phyloP scores from a whole-genome alignment of 2,797 vertebrate genomes.

The Spizella passerina region DNA sequence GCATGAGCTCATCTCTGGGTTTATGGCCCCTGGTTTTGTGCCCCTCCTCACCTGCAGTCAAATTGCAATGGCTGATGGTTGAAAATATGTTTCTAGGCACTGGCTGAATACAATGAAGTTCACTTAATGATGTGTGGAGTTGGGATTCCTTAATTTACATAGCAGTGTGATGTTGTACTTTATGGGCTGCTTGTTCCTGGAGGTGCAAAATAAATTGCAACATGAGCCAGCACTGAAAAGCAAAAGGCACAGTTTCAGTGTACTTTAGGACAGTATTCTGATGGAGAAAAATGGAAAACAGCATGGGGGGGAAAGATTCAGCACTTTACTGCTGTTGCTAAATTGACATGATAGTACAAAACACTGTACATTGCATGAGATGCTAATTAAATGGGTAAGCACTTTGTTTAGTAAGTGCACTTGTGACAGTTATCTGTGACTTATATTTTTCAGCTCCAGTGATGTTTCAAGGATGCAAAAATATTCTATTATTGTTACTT shows the following conservation, averaged over 20 bases:
- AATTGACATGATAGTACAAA: not conserved
- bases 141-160: not conserved
- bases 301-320: accelerated
- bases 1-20: not conserved
- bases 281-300: not conserved
- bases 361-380: not conserved
- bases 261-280: not conserved
- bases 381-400: not conserved
- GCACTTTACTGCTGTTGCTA: not conserved
- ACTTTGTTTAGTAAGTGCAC: not conserved
- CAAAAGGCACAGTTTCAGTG: not conserved
- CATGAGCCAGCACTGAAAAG: not conserved
- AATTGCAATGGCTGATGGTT: not conserved
- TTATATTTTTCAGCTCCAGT: not conserved
- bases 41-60: not conserved
- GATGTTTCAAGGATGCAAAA: not conserved
- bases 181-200: not conserved
- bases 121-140: not conserved
- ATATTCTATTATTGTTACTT: not conserved
- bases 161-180: not conserved
- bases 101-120: not conserved
- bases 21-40: not conserved
- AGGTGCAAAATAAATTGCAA: not conserved
- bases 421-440: not conserved
- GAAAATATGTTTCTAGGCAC: not conserved